These are phyloP conservation scores for Drosophila lowei DNA, from an alignment of 1,140 invertebrate species.

Conservation along the genomic window DNA sequence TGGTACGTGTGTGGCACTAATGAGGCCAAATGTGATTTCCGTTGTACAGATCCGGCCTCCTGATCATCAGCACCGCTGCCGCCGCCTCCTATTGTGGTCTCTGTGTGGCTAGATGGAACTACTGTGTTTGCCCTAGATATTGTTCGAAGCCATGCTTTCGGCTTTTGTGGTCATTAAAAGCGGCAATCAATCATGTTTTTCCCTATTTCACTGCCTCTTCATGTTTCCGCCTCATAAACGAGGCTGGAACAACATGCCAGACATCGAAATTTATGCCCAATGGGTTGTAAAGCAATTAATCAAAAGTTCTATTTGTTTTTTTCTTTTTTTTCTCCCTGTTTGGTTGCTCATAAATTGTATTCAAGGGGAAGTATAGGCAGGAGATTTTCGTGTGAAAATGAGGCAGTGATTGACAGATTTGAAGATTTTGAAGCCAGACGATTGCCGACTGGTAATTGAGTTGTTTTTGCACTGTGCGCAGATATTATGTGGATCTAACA, in stretches of 20 bases:
- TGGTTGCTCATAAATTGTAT: background rate
- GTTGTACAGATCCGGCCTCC: background rate
- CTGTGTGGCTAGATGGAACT: background rate
- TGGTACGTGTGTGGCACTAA: constrained; percentile 26
- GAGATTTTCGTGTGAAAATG: background rate
- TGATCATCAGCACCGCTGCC: background rate
- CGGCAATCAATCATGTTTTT: constrained; percentile 49
- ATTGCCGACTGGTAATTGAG: background rate
- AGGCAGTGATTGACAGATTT: background rate
- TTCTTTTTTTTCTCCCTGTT: background rate
- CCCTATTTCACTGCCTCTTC: constrained; percentile 5
- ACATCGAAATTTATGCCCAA: constrained; percentile 27
- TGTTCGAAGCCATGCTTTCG: background rate
- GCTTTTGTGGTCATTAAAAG: constrained; percentile 39
- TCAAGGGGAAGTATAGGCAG: background rate
- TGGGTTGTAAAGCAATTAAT: constrained; percentile 21
- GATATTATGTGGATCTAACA: too few species aligned
- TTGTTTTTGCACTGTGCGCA: background rate
- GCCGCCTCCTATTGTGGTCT: too few species aligned
- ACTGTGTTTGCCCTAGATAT: constrained; percentile 1
- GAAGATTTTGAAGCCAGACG: background rate
- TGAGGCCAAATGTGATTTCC: constrained; percentile 46
- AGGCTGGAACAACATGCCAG: constrained; percentile 27
- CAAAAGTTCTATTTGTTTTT: constrained; percentile 8
- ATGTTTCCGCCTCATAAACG: constrained; percentile 26